Base-by-base conservation (phyloP, 2,888 invertebrate genomes). In the Thumatha senex region DNA sequence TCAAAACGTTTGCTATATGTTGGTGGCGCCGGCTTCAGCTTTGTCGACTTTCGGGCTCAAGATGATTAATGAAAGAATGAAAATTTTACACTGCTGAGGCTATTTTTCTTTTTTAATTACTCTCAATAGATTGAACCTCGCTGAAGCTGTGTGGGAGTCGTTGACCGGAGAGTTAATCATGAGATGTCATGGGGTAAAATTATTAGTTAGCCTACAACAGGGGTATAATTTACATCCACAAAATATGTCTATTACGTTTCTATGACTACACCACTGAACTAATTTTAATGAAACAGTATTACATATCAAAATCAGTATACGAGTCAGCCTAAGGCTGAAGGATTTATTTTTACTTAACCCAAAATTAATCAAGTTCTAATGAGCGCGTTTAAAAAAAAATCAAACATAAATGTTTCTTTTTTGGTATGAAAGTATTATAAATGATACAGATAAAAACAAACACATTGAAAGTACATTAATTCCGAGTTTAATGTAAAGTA, bases 1-100 rank as follows among this genome's bases (percentile, higher is more conserved):
- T 76, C 73, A 77, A 70, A 76, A 72, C 76, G 80, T 81, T 82
- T 77, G 80, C 80, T 80, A 75, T 79, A 70, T 73, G 76, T 73
- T 77, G 81, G 78, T 82, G 80, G 70, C 79, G 66, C 74, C 71
- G 77, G 72, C 67, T 64, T 55, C 61, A 61, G 74, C 76, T 76
- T 74, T 76, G 72, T 74, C 71, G 74, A 71, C 72, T 73, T 75
- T 77, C 72, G 70, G 74, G 73, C 73, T 73, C 70, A 71, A 72
- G 76, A 81, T 83, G 83, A 84, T 83, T 82, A 80, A 84, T 82
- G 82, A 76, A 67, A 68, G 61, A 61, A 68, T 64, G 59, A 67
- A 73, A 80, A 80, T 80, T 80, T 78, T 76, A 69, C 65, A 75
- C 64, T 49, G 49, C 38, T 58, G 60, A 48, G 31, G 51, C 43